Conservation (phyloP, 2,797 vertebrate genomes). For the Hemitrygon akajei region DNA sequence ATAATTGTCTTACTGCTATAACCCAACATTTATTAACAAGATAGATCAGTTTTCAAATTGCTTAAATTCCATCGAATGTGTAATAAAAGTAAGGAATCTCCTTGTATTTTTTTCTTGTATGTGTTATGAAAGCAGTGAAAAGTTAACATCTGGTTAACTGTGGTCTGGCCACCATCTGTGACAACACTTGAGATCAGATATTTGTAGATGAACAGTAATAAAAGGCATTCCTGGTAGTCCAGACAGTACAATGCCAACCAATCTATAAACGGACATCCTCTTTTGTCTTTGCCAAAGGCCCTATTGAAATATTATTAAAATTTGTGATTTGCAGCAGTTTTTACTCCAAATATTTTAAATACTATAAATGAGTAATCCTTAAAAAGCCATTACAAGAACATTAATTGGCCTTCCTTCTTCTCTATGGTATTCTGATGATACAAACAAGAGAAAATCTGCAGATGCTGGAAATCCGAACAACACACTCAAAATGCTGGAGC, state of each 20-base stretch:
- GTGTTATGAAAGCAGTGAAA: neutral
- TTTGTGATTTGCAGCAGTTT: neutral
- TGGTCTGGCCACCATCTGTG: neutral
- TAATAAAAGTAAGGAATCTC: neutral
- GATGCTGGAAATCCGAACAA: no score
- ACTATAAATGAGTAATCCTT: neutral
- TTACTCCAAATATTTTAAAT: neutral
- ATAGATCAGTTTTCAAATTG: slow-evolving; percentile 1
- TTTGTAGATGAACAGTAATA: neutral
- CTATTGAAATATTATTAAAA: neutral
- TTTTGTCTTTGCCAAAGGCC: no score
- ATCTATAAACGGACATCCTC: neutral
- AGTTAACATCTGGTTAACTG: neutral
- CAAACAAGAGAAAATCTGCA: no score
- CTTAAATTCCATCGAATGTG: neutral
- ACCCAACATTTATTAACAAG: neutral
- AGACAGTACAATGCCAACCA: neutral
- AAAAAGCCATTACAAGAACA: neutral
- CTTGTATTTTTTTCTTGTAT: neutral
- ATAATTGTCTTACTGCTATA: no score
- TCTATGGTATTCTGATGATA: neutral
- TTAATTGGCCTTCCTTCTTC: neutral
- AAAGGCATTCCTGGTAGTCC: neutral
- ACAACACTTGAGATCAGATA: neutral
- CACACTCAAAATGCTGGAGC: no score